A percentile compares a stretch with the other conserved stretches of the same genome.
phyloP scores from a whole-genome alignment of 2,113 vertebrate species.

The Hyla sarda region DNA sequence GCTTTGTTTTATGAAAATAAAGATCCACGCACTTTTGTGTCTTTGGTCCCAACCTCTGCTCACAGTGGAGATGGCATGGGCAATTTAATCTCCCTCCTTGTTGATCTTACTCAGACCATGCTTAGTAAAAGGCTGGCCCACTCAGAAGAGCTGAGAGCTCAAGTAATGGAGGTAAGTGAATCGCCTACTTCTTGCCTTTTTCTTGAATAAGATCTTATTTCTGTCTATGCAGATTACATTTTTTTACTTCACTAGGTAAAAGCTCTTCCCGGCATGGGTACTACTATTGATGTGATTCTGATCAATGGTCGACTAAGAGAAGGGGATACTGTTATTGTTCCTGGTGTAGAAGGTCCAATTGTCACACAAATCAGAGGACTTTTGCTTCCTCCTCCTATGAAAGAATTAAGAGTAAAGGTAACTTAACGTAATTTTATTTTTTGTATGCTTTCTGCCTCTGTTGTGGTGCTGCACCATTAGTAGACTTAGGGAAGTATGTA shows the following conservation, averaged over 20 bases:
- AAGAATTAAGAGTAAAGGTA: constrained; percentile 96
- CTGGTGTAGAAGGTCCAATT: constrained; percentile 96
- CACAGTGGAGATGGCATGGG: constrained; percentile 98
- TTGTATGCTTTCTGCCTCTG: background rate
- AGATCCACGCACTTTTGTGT: constrained; percentile 95
- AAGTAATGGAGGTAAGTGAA: constrained; percentile 95
- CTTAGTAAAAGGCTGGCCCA: constrained; percentile 89
- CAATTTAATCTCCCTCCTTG: constrained; percentile 91
- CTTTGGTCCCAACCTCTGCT: constrained; percentile 94
- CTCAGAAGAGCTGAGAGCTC: constrained; percentile 92
- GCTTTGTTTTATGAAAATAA: constrained; percentile 96
- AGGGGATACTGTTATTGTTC: constrained; percentile 94
- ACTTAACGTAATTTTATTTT: background rate
- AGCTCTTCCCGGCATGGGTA: constrained; percentile 96
- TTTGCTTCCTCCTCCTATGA: constrained; percentile 93
- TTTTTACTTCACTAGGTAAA: constrained; percentile 81
- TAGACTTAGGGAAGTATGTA: too few relatives aligned
- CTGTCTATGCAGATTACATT: background rate
- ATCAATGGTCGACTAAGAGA: constrained; percentile 91
- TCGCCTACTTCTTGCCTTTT: background rate
- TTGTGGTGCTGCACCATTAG: background rate
- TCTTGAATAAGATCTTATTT: background rate
- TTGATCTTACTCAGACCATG: constrained; percentile 96
- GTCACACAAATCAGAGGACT: constrained; percentile 96
- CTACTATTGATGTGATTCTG: constrained; percentile 96